Base-by-base conservation (phyloP, 2,113 vertebrate genomes). In the Octodon degus region DNA sequence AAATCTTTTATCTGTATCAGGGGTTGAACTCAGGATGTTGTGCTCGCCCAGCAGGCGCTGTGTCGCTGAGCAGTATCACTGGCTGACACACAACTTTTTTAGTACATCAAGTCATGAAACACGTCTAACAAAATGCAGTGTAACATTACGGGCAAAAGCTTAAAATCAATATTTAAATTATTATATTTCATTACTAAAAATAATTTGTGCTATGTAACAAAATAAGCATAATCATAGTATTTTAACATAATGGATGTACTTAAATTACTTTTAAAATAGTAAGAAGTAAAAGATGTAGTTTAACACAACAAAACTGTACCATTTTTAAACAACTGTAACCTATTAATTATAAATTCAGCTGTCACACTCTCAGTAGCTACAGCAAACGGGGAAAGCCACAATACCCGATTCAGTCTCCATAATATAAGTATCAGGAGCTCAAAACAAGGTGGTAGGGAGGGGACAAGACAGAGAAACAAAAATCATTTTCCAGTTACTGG, bases 271-370 rank as follows among this genome's bases (percentile, higher is more conserved):
- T 55, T 72, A 70, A 90, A 93, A 79, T 1, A 89, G 17, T 93
- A 86, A 55, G 50, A 90, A 47, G n/a, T 79, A 47, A 76, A 93
- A 93, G n/a, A 70, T 43, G 1, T 27, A 79, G 20, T 76, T 85
- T 77, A 55, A 55, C 16, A 92, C 13, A 90, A 7, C 62, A 81
- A 92, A 83, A 92, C 63, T 53, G 53, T 74, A 87, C 20, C 25
- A 70, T 10, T 11, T 84, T 92, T 82, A 76, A 24, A 93, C 13
- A 86, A 89, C 1, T 62, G 37, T 27, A 85, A 40, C 5, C 67
- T 91, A 50, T 40, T 94, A 50, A 84, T 87, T 13, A 93, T 82
- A 82, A 92, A 60, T 13, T 40, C 67, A 60, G 89, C n/a, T 93
- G 47, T 93, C 62, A 76, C 87, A 87, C 74, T 87, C 81, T 11